phyloP scores from a whole-genome alignment of 2,797 vertebrate species.

The Urocyon cinereoargenteus region DNA sequence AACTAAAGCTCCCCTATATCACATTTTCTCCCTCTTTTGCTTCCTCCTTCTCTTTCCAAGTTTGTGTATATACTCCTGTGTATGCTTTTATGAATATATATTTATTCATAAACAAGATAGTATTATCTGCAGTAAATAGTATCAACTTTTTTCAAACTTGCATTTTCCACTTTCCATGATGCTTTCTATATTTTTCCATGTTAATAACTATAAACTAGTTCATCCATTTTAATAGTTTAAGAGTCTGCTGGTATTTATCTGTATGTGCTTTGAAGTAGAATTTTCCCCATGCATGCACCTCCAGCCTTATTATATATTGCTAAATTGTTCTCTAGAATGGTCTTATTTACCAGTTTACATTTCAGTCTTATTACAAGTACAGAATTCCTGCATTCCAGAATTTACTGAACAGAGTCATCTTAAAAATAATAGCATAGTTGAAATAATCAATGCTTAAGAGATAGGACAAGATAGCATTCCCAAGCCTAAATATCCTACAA shows the following conservation, averaged over 20 bases:
- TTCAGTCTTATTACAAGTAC: not conserved
- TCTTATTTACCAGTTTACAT: not conserved
- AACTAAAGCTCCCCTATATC: not conserved
- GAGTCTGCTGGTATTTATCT: not conserved
- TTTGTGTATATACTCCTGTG: not conserved
- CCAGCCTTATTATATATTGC: not conserved
- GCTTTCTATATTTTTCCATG: constrained; percentile 29
- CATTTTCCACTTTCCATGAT: not conserved
- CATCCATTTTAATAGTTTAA: constrained; percentile 43
- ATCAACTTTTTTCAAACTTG: constrained; percentile 37
- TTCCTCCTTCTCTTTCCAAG: not conserved
- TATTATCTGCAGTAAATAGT: not conserved
- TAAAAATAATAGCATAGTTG: constrained; percentile 2
- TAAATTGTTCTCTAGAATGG: not conserved
- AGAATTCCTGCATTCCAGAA: not conserved
- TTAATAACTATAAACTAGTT: constrained; percentile 28
- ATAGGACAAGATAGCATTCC: not conserved
- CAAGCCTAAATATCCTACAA: not conserved
- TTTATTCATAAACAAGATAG: constrained; percentile 20
- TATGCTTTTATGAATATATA: constrained; percentile 45
- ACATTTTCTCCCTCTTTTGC: not conserved
- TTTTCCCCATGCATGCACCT: not conserved
- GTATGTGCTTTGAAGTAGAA: not conserved
- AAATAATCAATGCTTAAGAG: not conserved
- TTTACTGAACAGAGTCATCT: not conserved